Base-by-base conservation (phyloP, 2,113 vertebrate genomes). In the Sinocyclocheilus anshuiensis region DNA sequence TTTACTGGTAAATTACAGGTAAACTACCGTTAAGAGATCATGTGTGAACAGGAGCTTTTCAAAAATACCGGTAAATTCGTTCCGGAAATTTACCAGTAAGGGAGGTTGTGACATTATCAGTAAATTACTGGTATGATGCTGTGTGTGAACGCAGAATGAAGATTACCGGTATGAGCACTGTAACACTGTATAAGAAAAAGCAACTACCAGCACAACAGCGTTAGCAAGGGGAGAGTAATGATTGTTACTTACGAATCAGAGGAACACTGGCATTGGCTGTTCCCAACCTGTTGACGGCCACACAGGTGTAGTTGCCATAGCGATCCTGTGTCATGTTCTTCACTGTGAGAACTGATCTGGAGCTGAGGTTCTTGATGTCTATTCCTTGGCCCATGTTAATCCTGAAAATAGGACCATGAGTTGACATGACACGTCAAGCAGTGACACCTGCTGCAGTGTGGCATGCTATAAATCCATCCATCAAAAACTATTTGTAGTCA, bases 241-340 rank as follows among this genome's bases (percentile, higher is more conserved):
- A 74, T 78, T 78, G 81, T 90, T 95, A 99, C 98, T 99, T 98
- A 99, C 98, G 97, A 93, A 94, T 97, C 91, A 99, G 97, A 96
- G 96, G 95, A 95, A 97, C 95, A 93, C 97, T 99, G 92, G 97
- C 97, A 86, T 99, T 98, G 92, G 96, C 96, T 33, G 94, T 96
- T 92, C 98, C 98, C 87, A 99, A 94, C 93, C 96, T 97, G 95
- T 99, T 99, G 95, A 93, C 91, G 89, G 97, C 98, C 91, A 99
- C 96, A 88, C 98, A 99, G 6, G 98, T 99, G 93, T 99, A 99
- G 96, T 99, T 99, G 93, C 98, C 98, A 85, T 99, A 99, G 92
- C 97, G 97, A 92, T 99, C 98, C 93, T 99, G 97, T 92, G 98
- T 99, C 95, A 99, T 97, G 89, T 99, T 99, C 94, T 92, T 97